Percentiles rank a stretch among this genome's conserved stretches.
Evolutionary conservation across 1,140 invertebrate species (phyloP).

Genomic region (Elymnias hypermnestra): DNA sequence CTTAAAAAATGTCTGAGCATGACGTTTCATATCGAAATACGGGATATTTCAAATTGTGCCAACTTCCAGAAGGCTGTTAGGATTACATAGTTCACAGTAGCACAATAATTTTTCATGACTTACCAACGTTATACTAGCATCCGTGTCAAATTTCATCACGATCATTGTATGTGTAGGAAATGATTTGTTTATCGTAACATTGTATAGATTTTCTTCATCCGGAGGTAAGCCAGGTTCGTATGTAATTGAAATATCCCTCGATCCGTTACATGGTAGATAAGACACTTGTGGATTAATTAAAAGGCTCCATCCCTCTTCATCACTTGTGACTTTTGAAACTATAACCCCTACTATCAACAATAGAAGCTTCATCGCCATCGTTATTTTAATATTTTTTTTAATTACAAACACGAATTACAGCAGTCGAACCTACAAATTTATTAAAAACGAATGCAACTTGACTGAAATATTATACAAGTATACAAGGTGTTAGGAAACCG

Average conservation of each 20-base stretch:
- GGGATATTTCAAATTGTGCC: not conserved
- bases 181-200: slow-evolving; percentile 12
- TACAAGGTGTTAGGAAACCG: too few relatives aligned
- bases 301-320: not conserved
- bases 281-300: not conserved
- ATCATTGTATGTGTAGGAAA: slow-evolving; percentile 17
- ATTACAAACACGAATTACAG: too few relatives aligned
- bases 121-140: slow-evolving; percentile 24
- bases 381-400: not conserved
- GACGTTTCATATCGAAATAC: too few relatives aligned
- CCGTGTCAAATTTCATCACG: slow-evolving; percentile 17
- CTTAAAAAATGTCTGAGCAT: too few relatives aligned
- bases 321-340: not conserved
- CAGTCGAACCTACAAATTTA: too few relatives aligned
- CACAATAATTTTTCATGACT: too few relatives aligned
- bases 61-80: not conserved
- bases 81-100: too few relatives aligned
- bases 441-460: too few relatives aligned
- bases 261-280: slow-evolving; percentile 29
- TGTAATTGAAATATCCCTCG: slow-evolving; percentile 17
- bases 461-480: too few relatives aligned
- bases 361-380: not conserved
- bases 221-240: slow-evolving; percentile 35
- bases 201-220: slow-evolving; percentile 26
- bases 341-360: not conserved